These are phyloP conservation scores for Sturnus vulgaris DNA, from an alignment of 2,113 vertebrate species.

Conservation along the genomic window DNA sequence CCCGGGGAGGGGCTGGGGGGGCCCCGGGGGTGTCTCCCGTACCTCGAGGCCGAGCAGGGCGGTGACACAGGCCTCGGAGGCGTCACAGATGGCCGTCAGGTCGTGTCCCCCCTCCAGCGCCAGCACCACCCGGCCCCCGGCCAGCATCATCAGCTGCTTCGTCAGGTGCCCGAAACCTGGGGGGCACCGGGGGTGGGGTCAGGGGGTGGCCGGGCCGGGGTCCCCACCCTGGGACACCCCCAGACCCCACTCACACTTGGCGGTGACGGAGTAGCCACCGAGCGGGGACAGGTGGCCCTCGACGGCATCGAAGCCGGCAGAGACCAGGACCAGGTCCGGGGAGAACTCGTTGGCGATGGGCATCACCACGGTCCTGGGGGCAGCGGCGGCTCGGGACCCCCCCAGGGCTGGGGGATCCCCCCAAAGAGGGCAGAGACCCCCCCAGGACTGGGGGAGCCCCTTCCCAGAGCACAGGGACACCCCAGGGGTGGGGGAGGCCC, in stretches of 20 bases:
- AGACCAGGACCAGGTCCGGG: slow-evolving; percentile 85
- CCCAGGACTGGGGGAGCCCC: neutral
- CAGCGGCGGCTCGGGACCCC: neutral
- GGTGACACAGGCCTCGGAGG: slow-evolving; percentile 82
- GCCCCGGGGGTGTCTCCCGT: rapidly evolving
- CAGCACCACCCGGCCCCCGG: slow-evolving; percentile 83
- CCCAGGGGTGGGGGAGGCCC: neutral
- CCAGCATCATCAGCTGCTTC: slow-evolving; percentile 85
- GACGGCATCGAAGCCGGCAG: slow-evolving; percentile 85
- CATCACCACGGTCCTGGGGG: slow-evolving; percentile 85
- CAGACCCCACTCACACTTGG: slow-evolving; percentile 78
- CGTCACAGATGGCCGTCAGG: slow-evolving; percentile 88
- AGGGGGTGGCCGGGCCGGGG: rapidly evolving
- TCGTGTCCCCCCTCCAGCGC: slow-evolving; percentile 87
- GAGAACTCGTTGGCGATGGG: slow-evolving; percentile 85
- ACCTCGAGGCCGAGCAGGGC: slow-evolving; percentile 86
- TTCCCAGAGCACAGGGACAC: neutral
- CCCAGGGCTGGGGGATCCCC: neutral
- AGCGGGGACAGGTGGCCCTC: slow-evolving; percentile 86
- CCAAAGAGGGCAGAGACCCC: neutral
- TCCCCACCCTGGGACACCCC: rapidly evolving
- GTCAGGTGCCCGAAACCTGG: slow-evolving; percentile 87
- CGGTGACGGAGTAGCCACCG: slow-evolving; percentile 86
- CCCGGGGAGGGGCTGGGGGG: neutral
- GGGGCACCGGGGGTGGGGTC: neutral